Evolutionary conservation across 2,113 vertebrate genomes (phyloP), one percentile per base, ranked within the genome.

Genomic region (Emberiza fucata): DNA sequence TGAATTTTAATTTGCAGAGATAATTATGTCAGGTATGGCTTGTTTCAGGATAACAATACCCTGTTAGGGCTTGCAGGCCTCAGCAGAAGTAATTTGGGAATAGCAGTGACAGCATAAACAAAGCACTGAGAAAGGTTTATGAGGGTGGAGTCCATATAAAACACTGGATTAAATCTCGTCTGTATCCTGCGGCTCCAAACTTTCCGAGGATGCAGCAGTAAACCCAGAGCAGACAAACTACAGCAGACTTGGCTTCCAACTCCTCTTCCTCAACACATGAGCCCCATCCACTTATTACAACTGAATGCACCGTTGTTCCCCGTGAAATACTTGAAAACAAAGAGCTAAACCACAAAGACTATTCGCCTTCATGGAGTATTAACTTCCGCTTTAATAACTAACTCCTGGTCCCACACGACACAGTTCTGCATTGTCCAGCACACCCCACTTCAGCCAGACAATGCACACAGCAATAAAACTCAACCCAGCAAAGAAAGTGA

Each of bases 401-500:
- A 78, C 84, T 66, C 88, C 18, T 70, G 70, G 37, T 85, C 86
- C 86, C 94, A 51, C 60, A 50, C 83, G 82, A 79, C 11, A 79
- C 90, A 90, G 81, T 31, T 64, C 92, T 82, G 82, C 88, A 88
- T 87, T 81, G 81, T 79, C 48, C 88, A 45, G 70, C 95, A 78
- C 95, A 93, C 5, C 57, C 73, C 88, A 80, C 94, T 95, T 31
- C 83, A 95, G 88, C 7, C 94, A 92, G 81, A 97, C 91, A 94
- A 96, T 91, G 70, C 81, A 88, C 88, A 61, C 90, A 83, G 94
- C 94, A 96, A 92, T 94, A 96, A 96, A 97, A 96, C 94, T 94
- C 96, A 70, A 33, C 68, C 87, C 95, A 85, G 95, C 92, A 95
- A 95, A 96, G 95, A 94, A 92, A 92, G 95, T 96, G 92, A 95